Evolutionary conservation across 2,797 vertebrate genomes (phyloP).

Genomic region (Notamacropus eugenii): DNA sequence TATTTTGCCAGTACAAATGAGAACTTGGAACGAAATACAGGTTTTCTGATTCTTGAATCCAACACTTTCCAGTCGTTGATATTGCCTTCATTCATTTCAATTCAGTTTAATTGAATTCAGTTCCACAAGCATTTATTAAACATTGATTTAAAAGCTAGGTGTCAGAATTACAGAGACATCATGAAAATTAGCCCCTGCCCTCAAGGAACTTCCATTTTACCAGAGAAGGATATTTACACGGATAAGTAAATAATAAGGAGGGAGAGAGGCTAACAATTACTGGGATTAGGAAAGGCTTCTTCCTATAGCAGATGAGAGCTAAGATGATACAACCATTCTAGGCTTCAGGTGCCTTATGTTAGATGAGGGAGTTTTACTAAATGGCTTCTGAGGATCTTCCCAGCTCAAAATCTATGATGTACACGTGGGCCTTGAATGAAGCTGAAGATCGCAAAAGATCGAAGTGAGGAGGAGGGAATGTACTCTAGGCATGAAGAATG

Average conservation of each 20-base stretch:
- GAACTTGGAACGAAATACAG: neutral
- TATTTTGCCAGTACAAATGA: neutral
- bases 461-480: neutral
- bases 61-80: neutral
- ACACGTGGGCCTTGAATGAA: neutral
- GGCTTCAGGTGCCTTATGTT: neutral
- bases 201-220: neutral
- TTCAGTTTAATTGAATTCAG: neutral
- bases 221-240: neutral
- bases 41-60: neutral
- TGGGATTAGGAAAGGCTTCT: neutral
- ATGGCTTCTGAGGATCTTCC: neutral
- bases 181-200: neutral
- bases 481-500: neutral
- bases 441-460: neutral
- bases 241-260: neutral
- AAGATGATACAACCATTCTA: neutral
- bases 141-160: neutral
- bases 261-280: neutral
- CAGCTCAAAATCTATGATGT: neutral
- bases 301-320: neutral
- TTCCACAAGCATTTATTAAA: neutral
- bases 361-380: neutral
- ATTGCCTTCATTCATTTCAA: neutral
- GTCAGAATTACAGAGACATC: neutral